Conservation (phyloP, 2,888 invertebrate species). For the Drosophila longiperda region DNA sequence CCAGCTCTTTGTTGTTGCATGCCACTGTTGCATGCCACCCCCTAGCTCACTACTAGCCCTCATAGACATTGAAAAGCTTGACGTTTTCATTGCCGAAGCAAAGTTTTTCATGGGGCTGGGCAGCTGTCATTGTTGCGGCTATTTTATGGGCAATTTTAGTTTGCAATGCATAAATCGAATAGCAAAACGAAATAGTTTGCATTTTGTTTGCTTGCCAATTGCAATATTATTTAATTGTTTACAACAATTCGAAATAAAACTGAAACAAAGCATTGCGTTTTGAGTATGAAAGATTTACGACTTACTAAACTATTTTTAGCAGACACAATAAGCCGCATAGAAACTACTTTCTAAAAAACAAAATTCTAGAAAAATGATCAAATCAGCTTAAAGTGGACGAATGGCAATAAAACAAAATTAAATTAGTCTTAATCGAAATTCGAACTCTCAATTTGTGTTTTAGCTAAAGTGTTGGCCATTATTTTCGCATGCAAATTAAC, state of each 20-base stretch:
- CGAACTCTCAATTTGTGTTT: constrained; percentile 51
- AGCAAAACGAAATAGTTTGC: constrained; percentile 62
- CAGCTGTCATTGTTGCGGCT: constrained; percentile 68
- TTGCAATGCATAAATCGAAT: constrained; percentile 56
- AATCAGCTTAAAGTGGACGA: constrained; percentile 57
- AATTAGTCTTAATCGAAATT: constrained; percentile 78
- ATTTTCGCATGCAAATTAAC: constrained; percentile 76
- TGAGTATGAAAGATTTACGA: constrained; percentile 70
- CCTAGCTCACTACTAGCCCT: constrained; percentile 17
- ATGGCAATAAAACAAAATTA: constrained; percentile 50
- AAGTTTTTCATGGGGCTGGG: constrained; percentile 22
- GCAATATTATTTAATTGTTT: constrained; percentile 78
- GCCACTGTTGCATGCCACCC: constrained; percentile 35
- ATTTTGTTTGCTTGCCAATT: constrained; percentile 69
- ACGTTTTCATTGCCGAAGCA: constrained; percentile 33
- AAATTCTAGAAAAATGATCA: constrained; percentile 22
- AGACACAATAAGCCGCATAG: constrained; percentile 4
- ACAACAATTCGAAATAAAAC: constrained; percentile 55
- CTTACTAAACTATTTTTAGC: constrained; percentile 54
- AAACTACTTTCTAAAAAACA: constrained; percentile 80
- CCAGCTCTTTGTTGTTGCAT: constrained; percentile 6
- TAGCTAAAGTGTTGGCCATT: constrained; percentile 41
- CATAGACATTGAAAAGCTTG: constrained; percentile 62
- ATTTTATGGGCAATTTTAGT: constrained; percentile 65
- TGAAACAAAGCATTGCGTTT: constrained; percentile 28